phyloP scores from a whole-genome alignment of 1,140 invertebrate genomes.

The Scaptomyza graminum region DNA sequence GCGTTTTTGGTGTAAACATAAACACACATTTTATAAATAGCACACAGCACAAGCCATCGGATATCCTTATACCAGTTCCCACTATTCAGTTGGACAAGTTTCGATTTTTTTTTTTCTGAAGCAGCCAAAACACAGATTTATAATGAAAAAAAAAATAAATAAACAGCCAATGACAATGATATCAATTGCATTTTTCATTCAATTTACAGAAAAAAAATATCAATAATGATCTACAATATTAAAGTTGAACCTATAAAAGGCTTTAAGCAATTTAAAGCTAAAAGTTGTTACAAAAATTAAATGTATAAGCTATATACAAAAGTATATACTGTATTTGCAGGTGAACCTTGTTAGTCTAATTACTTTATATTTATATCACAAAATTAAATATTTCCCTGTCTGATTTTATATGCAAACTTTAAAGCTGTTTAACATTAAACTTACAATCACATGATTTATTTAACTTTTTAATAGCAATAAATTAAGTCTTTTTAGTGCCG shows the following conservation, averaged over 20 bases:
- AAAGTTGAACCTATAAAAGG: too few species aligned
- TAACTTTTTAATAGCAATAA: background rate
- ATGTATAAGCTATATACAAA: too few species aligned
- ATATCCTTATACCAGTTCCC: constrained; percentile 15
- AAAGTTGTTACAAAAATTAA: too few species aligned
- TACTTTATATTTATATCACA: background rate
- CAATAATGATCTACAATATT: too few species aligned
- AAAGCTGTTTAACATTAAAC: too few species aligned
- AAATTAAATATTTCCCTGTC: constrained; percentile 2
- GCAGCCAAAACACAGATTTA: background rate
- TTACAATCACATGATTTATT: background rate
- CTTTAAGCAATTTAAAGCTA: too few species aligned
- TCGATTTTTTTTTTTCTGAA: background rate
- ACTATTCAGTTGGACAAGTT: background rate
- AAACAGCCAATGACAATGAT: too few species aligned
- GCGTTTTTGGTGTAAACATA: background rate
- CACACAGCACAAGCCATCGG: constrained; percentile 1
- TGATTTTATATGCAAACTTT: background rate
- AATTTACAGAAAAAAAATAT: too few species aligned
- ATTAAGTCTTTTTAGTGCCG: constrained; percentile 1
- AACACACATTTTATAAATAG: constrained; percentile 10
- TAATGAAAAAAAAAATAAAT: too few species aligned
- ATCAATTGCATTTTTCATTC: too few species aligned
- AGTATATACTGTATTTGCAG: background rate
- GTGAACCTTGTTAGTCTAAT: background rate